Evolutionary conservation across 2,888 invertebrate genomes (phyloP), one percentile per base, ranked within the genome.

Genomic region (Himalopsyche tibetana): DNA sequence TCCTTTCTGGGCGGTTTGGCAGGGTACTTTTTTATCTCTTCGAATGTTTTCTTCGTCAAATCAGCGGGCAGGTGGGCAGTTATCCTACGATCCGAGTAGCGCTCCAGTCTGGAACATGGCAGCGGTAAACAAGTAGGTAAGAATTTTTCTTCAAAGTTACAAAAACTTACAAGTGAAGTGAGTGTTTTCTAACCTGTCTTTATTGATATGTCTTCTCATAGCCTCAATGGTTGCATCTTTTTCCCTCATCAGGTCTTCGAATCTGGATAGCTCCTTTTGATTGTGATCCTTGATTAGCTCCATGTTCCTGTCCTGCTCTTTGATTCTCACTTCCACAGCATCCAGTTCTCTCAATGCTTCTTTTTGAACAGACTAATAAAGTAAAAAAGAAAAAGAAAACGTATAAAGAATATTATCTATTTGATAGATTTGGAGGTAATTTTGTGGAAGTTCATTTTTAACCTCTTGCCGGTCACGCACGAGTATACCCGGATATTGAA

Each of bases 301-400:
- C 0, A 93, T 91, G 0, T 92, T 89, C 0, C 91, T 90, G 89
- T 93, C 92, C 86, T 94, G 93, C 56, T 92, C 91, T n/a, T 91
- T 89, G 28, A 94, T 92, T 5, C 93, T 92, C 17, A 92, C 91
- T 88, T 94, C 94, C 1, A 94, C 88, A 88, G 93, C 93, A 45
- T 93, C 92, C 2, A 94, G 90, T 0, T 94, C 93, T 0, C 91
- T 91, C 89, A 92, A 91, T 0, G 94, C 94, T 36, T 93, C 92
- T 38, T 92, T 91, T 89, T 93, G 93, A 17, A 94, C 94, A 56
- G 90, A 90, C 94, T 94, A 87, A 55, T 86, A 85, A 28, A 82
- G 28, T 17, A 74, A 19, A 38, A 80, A 83, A 55, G 12, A 56
- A 55, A 56, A 85, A 38, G 17, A 55, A 55, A 45, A 15, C 15